Percentiles rank a stretch among this genome's conserved stretches.
phyloP scores from a whole-genome alignment of 1,140 invertebrate species.

The Odontomachus brunneus region DNA sequence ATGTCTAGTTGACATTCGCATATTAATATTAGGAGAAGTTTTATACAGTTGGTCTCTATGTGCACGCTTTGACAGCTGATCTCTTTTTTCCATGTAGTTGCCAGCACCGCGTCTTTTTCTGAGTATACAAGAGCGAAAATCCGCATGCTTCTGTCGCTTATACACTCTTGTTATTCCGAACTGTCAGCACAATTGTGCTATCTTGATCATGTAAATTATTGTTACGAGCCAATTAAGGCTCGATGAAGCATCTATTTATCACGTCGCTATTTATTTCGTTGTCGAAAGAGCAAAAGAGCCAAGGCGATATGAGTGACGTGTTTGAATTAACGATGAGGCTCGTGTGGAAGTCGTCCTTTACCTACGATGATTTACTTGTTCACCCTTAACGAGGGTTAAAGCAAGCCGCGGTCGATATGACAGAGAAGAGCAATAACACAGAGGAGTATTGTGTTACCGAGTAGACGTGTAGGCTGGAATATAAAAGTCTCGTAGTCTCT shows the following conservation, averaged over 20 bases:
- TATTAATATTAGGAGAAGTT: too few relatives aligned
- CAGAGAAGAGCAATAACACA: not conserved
- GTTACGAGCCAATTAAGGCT: slow-evolving; percentile 20
- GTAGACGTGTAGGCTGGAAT: slow-evolving; percentile 1
- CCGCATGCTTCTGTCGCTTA: not conserved
- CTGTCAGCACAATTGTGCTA: too few relatives aligned
- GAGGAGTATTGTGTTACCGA: slow-evolving; percentile 22
- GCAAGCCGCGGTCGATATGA: slow-evolving; percentile 56
- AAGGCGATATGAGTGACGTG: slow-evolving; percentile 45
- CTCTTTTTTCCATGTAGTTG: too few relatives aligned
- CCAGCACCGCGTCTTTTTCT: too few relatives aligned
- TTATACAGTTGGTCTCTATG: too few relatives aligned
- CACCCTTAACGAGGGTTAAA: slow-evolving; percentile 58
- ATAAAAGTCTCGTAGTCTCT: slow-evolving; percentile 66
- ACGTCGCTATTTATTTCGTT: not conserved
- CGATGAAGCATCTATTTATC: too few relatives aligned
- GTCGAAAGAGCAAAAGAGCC: slow-evolving; percentile 33
- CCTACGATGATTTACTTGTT: slow-evolving; percentile 10
- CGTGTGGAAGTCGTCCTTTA: slow-evolving; percentile 34
- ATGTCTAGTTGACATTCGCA: too few relatives aligned
- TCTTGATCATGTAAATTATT: not conserved
- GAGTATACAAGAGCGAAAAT: too few relatives aligned
- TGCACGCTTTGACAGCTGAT: too few relatives aligned
- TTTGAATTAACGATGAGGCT: slow-evolving; percentile 43
- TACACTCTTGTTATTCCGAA: not conserved